Percentiles rank a stretch among this genome's conserved stretches.
Conservation (phyloP, 2,797 vertebrate genomes). For the Fistularia commersonii region DNA sequence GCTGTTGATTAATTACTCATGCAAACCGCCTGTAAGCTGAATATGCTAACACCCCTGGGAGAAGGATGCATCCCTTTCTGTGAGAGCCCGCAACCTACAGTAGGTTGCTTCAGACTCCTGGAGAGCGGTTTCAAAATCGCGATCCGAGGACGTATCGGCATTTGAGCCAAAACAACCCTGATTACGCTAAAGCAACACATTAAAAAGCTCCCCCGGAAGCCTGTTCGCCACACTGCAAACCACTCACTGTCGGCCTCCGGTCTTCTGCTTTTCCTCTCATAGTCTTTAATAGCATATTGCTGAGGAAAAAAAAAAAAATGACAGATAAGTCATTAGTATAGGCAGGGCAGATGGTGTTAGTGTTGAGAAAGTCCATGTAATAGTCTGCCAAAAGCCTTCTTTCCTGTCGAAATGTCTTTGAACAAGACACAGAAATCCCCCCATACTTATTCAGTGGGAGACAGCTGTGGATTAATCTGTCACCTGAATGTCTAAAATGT, state of each 20-base stretch:
- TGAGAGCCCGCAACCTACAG: too few species aligned
- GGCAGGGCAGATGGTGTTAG: slow-evolving; percentile 20
- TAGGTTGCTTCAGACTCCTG: too few species aligned
- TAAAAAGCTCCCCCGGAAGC: too few species aligned
- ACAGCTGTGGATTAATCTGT: slow-evolving; percentile 44
- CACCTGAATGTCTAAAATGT: slow-evolving; percentile 22
- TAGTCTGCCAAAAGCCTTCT: slow-evolving; percentile 38
- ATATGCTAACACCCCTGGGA: too few species aligned
- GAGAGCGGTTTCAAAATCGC: too few species aligned
- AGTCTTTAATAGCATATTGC: neutral
- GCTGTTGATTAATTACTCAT: too few species aligned
- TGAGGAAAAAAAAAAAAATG: slow-evolving; percentile 1
- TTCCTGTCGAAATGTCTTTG: slow-evolving; percentile 48
- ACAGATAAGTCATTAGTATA: slow-evolving; percentile 24
- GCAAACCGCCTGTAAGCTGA: too few species aligned
- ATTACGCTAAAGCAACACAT: too few species aligned
- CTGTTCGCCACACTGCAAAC: too few species aligned
- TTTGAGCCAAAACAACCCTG: too few species aligned
- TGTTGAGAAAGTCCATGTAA: slow-evolving; percentile 16
- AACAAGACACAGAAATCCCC: slow-evolving; percentile 40
- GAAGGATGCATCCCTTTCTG: too few species aligned
- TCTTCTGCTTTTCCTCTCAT: slow-evolving; percentile 6
- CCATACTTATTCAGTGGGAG: slow-evolving; percentile 38
- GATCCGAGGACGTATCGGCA: too few species aligned
- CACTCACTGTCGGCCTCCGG: slow-evolving; percentile 4